phyloP scores from a whole-genome alignment of 1,140 invertebrate species.

The Dendroctonus valens region DNA sequence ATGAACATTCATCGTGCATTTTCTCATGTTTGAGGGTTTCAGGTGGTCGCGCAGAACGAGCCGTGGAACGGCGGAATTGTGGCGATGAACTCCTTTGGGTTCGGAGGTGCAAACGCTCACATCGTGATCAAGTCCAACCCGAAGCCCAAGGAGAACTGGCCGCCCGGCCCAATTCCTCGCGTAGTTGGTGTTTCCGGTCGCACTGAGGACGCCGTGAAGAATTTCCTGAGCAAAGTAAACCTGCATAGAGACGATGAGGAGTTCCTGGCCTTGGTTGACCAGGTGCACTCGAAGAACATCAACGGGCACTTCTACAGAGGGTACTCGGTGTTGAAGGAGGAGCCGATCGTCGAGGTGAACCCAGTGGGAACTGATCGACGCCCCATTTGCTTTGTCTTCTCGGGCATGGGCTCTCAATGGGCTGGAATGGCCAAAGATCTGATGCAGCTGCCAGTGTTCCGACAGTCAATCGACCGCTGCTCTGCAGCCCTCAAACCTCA shows the following conservation, averaged over 20 bases:
- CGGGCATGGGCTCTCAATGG: constrained; percentile 98
- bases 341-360: constrained; percentile 34
- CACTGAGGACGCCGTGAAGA: constrained; percentile 76
- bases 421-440: constrained; percentile 86
- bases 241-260: constrained; percentile 67
- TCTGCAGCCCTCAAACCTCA: constrained; percentile 73
- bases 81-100: constrained; percentile 94
- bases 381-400: constrained; percentile 92
- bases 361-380: constrained; percentile 58
- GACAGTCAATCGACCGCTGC: constrained; percentile 71
- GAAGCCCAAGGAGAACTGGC: constrained; percentile 63
- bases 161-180: constrained; percentile 60
- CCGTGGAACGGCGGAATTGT: constrained; percentile 83
- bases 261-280: constrained; percentile 73
- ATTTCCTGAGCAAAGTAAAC: constrained; percentile 65
- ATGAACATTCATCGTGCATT: constrained; percentile 38
- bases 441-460: constrained; percentile 78
- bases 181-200: constrained; percentile 79
- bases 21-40: background rate
- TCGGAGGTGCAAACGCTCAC: constrained; percentile 96
- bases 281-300: constrained; percentile 68
- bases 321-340: constrained; percentile 66
- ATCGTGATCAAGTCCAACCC: constrained; percentile 78
- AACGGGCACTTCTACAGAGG: constrained; percentile 73
- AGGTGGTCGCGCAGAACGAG: constrained; percentile 75